phyloP scores from a whole-genome alignment of 2,888 invertebrate species.

The Catocala sponsa region DNA sequence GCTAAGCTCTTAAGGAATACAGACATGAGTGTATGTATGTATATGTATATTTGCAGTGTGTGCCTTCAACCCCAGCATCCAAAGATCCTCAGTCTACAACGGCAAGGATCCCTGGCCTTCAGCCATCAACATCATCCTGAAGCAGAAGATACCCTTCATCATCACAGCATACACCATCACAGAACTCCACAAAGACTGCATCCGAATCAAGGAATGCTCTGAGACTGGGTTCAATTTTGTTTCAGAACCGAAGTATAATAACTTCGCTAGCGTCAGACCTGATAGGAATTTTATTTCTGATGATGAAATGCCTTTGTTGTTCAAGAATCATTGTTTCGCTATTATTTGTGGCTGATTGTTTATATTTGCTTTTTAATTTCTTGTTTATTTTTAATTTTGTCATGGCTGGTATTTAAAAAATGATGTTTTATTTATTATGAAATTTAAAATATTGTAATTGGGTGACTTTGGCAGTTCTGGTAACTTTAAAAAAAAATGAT shows the following conservation, averaged over 20 bases:
- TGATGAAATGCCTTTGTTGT: slow-evolving; percentile 90
- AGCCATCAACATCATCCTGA: slow-evolving; percentile 88
- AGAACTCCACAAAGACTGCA: slow-evolving; percentile 90
- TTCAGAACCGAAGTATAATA: slow-evolving; percentile 88
- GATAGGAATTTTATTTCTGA: slow-evolving; percentile 93
- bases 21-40: too few relatives aligned
- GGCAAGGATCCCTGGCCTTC: slow-evolving; percentile 90
- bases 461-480: not conserved
- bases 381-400: not conserved
- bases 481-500: not conserved
- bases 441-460: not conserved
- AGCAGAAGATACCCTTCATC: slow-evolving; percentile 87
- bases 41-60: slow-evolving; percentile 81
- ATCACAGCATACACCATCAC: slow-evolving; percentile 91
- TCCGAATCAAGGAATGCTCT: slow-evolving; percentile 85
- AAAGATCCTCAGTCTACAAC: slow-evolving; percentile 90
- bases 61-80: slow-evolving; percentile 91
- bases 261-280: slow-evolving; percentile 90
- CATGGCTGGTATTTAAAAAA: not conserved
- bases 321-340: slow-evolving; percentile 91
- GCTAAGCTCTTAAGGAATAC: too few relatives aligned
- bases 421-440: not conserved
- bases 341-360: slow-evolving; percentile 75
- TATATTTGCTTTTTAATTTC: slow-evolving; percentile 1
- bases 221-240: slow-evolving; percentile 82